These are phyloP conservation scores for Cydia amplana DNA, from an alignment of 1,140 invertebrate species.

Conservation along the genomic window DNA sequence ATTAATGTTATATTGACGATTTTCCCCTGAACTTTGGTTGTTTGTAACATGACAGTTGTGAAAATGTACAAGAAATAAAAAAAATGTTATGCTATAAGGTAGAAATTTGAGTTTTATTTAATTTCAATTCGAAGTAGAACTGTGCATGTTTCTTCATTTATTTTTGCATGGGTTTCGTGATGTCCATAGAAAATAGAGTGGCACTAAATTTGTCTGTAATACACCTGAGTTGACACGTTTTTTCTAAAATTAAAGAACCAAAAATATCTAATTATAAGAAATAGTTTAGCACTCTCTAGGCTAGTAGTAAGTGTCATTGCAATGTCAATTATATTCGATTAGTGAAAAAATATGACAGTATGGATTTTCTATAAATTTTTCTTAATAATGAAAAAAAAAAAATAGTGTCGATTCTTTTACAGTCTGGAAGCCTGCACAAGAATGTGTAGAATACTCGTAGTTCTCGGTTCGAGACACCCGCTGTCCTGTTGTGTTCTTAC, in stretches of 20 bases:
- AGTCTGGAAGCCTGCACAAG: constrained; percentile 48
- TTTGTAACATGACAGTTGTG: constrained; percentile 55
- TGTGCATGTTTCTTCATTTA: constrained; percentile 59
- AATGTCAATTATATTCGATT: constrained; percentile 79
- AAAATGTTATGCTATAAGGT: constrained; percentile 46
- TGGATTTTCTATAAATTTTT: constrained; percentile 72
- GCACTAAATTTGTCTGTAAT: constrained; percentile 36
- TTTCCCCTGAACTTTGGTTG: constrained; percentile 39
- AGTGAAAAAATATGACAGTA: constrained; percentile 66
- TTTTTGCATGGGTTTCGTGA: constrained; percentile 51
- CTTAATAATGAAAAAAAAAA: constrained; percentile 50
- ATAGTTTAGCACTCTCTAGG: constrained; percentile 74
- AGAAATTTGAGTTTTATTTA: constrained; percentile 60
- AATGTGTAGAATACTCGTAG: constrained; percentile 47
- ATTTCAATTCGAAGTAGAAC: constrained; percentile 40
- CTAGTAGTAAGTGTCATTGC: constrained; percentile 77
- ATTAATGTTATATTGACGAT: constrained; percentile 33
- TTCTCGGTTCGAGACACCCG: constrained; percentile 43
- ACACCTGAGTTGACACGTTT: constrained; percentile 41
- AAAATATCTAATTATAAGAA: constrained; percentile 66
- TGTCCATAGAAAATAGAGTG: constrained; percentile 39
- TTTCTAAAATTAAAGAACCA: constrained; percentile 62
- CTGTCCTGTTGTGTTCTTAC: constrained; percentile 43
- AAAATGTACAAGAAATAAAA: constrained; percentile 60
- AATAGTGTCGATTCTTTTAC: constrained; percentile 41